Base-by-base conservation (phyloP, 2,113 vertebrate species). In the Octodon degus region DNA sequence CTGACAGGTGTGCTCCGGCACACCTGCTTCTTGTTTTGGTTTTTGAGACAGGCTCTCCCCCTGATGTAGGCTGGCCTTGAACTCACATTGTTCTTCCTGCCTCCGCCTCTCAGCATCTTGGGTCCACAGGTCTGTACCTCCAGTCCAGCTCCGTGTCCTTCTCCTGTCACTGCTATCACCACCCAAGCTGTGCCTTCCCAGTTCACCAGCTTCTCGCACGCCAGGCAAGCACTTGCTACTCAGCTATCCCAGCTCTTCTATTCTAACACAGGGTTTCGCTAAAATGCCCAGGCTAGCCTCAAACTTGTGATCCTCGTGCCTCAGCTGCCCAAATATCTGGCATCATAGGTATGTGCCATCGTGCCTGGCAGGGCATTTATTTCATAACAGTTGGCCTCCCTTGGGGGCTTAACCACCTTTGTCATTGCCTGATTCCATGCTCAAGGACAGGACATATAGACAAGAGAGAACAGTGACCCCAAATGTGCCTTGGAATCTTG, bases 391-490 rank as follows among this genome's bases (percentile, higher is more conserved):
- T 1, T 7, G 5, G 25, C 47, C 47, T 76, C n/a, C 9, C 14
- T 17, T 11, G 55, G 16, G 79, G 1, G 1, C 24, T 34, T 50
- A 27, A 7, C 72, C 1, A 1, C 4, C 53, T 0, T 1, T 37
- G 34, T 24, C 24, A 32, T 8, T 22, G 6, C 43, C 20, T 4
- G 0, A 25, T 63, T 62, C n/a, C 50, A 74, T 32, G 20, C 43
- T 37, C 70, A 10, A 22, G 90, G 10, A 27, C 47, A 40, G 43
- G 24, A 74, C 1, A 1, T 16, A 9, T 0, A 2, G 25, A 65
- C 13, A 2, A 1, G 13, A 65, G 68, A 60, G 17, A 12, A 43
- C 37, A 47, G 53, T 30, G 7, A 1, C 17, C 7, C 1, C 13
- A 13, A 6, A 9, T 24, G 27, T 7, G 13, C 13, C 22, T 0